Evolutionary conservation across 2,888 invertebrate species (phyloP).

Genomic region (Drosophila anceps): DNA sequence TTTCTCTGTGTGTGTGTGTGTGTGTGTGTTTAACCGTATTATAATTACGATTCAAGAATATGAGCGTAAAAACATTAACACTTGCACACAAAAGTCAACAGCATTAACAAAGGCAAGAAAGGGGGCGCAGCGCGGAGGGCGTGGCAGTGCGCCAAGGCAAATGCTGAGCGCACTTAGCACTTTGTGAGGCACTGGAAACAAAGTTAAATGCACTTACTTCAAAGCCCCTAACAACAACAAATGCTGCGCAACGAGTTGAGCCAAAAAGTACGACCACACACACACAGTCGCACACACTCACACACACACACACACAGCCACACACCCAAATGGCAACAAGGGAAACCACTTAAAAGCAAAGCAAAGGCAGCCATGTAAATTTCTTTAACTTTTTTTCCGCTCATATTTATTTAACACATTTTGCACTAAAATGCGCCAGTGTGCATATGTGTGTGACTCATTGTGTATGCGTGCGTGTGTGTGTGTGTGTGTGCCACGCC

Average conservation of each 20-base stretch:
- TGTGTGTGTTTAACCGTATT: constrained; percentile 43
- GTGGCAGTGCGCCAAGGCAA: constrained; percentile 20
- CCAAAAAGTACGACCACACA: constrained; percentile 66
- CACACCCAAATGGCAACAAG: constrained; percentile 56
- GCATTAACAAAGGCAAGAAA: constrained; percentile 53
- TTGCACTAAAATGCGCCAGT: constrained; percentile 41
- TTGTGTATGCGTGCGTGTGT: constrained; percentile 10
- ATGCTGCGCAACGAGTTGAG: constrained; percentile 62
- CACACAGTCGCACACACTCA: constrained; percentile 22
- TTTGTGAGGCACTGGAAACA: constrained; percentile 44
- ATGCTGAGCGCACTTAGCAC: constrained; percentile 67
- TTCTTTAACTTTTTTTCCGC: constrained; percentile 64
- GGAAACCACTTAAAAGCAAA: constrained; percentile 76
- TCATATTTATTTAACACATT: constrained; percentile 75
- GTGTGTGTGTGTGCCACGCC: constrained; percentile 50
- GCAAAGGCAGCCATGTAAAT: constrained; percentile 71
- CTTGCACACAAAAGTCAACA: constrained; percentile 70
- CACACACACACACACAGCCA: constrained; percentile 24
- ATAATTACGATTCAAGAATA: constrained; percentile 54
- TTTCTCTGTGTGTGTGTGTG: neutral
- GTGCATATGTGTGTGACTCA: constrained; percentile 1
- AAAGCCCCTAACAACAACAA: constrained; percentile 69
- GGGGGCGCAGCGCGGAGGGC: neutral
- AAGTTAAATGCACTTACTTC: constrained; percentile 74
- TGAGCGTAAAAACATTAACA: constrained; percentile 54